Base-by-base conservation (phyloP, 2,888 invertebrate genomes). In the Endotricha flammealis region DNA sequence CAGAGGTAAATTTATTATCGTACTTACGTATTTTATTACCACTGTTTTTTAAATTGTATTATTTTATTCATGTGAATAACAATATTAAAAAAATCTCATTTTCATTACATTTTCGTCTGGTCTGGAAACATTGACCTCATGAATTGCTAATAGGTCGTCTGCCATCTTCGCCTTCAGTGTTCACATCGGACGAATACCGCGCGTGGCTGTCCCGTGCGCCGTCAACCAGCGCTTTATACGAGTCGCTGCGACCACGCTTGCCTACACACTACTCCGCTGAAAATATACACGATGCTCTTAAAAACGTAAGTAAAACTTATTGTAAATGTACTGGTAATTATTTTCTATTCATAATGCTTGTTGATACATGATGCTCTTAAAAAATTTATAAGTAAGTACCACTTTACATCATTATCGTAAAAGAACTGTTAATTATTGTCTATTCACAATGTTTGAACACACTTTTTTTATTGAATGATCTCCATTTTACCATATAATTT, bases 181-280 rank as follows among this genome's bases (percentile, higher is more conserved):
- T 96, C 86, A 95, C 95, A 49, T 94, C 95, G 63, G 96, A 95
- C 79, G 96, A 96, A 79, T 96, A 97, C 74, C 91, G 96, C 50
- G 95, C 96, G 52, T 97, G 97, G 97, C 79, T 97, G 65, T 92
- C 95, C 44, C 90, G 95, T 33, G 94, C 95, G 6, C 95, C 95
- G 1, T 96, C 96, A 42, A 96, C 96, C 39, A 95, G 95, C 47
- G 97, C 97, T 25, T 93, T 97, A 54, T 97, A 96, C 73, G 97
- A 97, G 69, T 92, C 95, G 62, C 93, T 96, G 69, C 90, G 96
- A 46, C 93, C 95, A 40, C 92, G 94, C 29, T 89, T 95, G 42
- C 94, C 94, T 50, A 86, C 86, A 4, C 86, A 86, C 50, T 96
- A 95, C 83, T 96, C 96, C 58, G 96, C 96, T 20, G 96, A 97